Evolutionary conservation across 2,888 invertebrate genomes (phyloP).

Genomic region (Spilosoma lubricipeda): DNA sequence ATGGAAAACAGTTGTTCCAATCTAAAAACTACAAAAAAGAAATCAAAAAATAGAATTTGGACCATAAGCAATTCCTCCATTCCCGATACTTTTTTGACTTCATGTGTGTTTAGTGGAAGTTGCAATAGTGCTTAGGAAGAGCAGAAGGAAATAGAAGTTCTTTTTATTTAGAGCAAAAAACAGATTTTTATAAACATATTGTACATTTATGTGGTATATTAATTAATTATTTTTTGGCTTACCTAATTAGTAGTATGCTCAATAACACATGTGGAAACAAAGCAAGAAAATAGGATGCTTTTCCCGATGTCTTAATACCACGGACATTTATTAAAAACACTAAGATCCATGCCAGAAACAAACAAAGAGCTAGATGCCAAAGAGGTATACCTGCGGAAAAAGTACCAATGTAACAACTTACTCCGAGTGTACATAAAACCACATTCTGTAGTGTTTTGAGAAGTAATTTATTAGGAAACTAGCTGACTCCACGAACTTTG

Average conservation of each 20-base stretch:
- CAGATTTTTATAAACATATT: background rate
- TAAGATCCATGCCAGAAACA: conserved; percentile 89
- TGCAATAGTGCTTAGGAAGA: no score
- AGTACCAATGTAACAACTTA: background rate
- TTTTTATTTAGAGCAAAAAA: background rate
- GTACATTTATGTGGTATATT: background rate
- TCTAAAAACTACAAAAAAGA: no score
- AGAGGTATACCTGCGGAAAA: conserved; percentile 85
- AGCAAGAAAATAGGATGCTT: conserved; percentile 95
- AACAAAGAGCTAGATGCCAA: conserved; percentile 89
- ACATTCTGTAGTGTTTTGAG: no score
- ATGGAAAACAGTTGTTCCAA: no score
- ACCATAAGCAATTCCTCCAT: no score
- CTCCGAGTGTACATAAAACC: no score
- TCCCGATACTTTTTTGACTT: no score
- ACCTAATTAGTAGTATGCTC: conserved; percentile 89
- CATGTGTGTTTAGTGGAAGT: no score
- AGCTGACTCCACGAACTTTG: no score
- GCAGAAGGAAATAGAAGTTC: no score
- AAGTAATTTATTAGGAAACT: no score
- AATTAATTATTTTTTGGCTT: conserved; percentile 31
- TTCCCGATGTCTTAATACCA: conserved; percentile 92
- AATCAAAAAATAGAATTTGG: no score
- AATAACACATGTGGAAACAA: conserved; percentile 94
- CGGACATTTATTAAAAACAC: conserved; percentile 90